phyloP scores from a whole-genome alignment of 1,140 invertebrate species.

The Chionoecetes opilio region DNA sequence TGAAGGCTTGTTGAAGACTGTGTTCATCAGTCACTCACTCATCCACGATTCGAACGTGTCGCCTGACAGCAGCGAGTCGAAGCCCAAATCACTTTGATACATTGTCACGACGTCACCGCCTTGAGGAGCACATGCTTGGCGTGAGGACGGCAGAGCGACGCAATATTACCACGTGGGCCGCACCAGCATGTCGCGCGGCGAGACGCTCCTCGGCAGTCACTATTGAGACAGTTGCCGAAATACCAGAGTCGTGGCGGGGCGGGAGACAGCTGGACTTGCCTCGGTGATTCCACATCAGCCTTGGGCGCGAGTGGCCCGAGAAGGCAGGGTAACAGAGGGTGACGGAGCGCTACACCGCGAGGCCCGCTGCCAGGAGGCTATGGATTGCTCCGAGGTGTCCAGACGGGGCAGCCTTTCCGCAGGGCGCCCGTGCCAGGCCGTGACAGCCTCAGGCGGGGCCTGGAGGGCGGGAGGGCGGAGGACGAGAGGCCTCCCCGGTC shows the following conservation, averaged over 20 bases:
- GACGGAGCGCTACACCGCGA: constrained; percentile 23
- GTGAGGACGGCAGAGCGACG: background rate
- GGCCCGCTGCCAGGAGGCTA: constrained; percentile 49
- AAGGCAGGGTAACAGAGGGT: constrained; percentile 41
- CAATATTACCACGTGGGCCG: background rate
- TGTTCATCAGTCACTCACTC: background rate
- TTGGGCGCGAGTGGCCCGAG: background rate
- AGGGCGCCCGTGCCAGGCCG: background rate
- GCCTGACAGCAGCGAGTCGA: background rate
- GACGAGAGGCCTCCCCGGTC: constrained; percentile 31
- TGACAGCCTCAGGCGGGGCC: background rate
- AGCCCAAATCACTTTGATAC: background rate
- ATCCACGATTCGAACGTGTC: background rate
- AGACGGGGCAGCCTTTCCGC: constrained; percentile 41
- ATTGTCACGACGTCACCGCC: background rate
- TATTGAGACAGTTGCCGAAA: background rate
- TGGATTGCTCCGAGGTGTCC: constrained; percentile 48
- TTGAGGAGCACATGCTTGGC: background rate
- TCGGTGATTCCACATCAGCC: background rate
- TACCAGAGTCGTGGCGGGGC: background rate
- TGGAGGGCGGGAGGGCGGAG: background rate
- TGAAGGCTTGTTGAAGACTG: background rate
- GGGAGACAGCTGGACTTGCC: background rate
- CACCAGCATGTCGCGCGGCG: background rate
- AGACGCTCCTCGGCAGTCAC: background rate